Conservation (phyloP, 2,888 invertebrate species). For the Mesoligia furuncula region DNA sequence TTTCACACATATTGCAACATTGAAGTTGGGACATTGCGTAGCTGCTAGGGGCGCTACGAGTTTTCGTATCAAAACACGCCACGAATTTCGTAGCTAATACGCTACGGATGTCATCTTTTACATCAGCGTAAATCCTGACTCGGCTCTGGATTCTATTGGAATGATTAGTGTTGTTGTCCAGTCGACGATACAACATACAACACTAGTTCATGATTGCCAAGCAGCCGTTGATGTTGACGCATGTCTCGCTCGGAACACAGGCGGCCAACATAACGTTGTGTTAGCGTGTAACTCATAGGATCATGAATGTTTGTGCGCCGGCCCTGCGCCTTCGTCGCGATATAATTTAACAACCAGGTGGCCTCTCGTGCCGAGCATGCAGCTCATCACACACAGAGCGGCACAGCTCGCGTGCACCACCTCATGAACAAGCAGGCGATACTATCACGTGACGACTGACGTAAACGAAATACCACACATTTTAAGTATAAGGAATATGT, state of each 20-base stretch:
- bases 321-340: neutral
- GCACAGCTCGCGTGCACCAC: neutral
- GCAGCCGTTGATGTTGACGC: neutral
- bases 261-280: neutral
- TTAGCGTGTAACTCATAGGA: neutral
- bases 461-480: neutral
- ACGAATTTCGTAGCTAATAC: neutral
- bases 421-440: neutral
- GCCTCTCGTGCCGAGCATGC: neutral
- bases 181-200: neutral
- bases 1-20: neutral
- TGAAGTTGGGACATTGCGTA: neutral
- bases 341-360: neutral
- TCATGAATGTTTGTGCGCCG: neutral
- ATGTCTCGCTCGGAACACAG: neutral
- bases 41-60: conserved; percentile 6
- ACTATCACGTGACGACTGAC: neutral
- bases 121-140: neutral
- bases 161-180: neutral
- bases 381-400: neutral
- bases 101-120: neutral
- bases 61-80: neutral
- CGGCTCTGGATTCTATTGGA: neutral
- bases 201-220: neutral
- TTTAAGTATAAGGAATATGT: no score